phyloP scores from a whole-genome alignment of 2,888 invertebrate species.

The Gandaritis pyraliata region DNA sequence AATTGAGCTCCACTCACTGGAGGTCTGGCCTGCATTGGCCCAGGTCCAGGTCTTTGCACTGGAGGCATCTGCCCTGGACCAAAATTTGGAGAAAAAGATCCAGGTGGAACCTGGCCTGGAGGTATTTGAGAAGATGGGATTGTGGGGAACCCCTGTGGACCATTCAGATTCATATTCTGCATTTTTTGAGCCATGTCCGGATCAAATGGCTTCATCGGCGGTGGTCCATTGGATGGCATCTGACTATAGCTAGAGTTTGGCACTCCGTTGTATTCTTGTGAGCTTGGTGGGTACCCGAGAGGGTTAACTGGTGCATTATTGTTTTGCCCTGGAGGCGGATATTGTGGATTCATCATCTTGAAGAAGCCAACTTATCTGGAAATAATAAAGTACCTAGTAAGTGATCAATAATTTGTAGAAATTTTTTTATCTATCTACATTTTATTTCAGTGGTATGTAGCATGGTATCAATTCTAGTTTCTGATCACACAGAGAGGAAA shows the following conservation, averaged over 20 bases:
- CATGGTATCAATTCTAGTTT: no score
- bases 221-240: slow-evolving; percentile 62
- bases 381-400: slow-evolving; percentile 25
- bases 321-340: slow-evolving; percentile 76
- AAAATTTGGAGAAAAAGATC: slow-evolving; percentile 61
- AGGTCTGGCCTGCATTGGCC: slow-evolving; percentile 46
- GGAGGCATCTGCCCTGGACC: slow-evolving; percentile 52
- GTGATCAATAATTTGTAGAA: neutral
- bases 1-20: slow-evolving; percentile 57
- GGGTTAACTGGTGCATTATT: slow-evolving; percentile 76
- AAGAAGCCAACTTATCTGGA: slow-evolving; percentile 62
- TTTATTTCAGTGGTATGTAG: no score
- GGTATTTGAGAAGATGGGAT: slow-evolving; percentile 69
- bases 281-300: slow-evolving; percentile 61
- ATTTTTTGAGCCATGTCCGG: slow-evolving; percentile 77
- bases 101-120: slow-evolving; percentile 61
- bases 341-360: slow-evolving; percentile 81
- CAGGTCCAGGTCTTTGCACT: slow-evolving; percentile 44
- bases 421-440: no score
- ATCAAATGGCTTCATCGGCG: slow-evolving; percentile 52
- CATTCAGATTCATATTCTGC: slow-evolving; percentile 75
- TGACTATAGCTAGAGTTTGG: slow-evolving; percentile 73
- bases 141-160: slow-evolving; percentile 61
- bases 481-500: no score
- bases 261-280: slow-evolving; percentile 73